Evolutionary conservation across 1,140 invertebrate genomes (phyloP).

Genomic region (Araneus ventricosus): DNA sequence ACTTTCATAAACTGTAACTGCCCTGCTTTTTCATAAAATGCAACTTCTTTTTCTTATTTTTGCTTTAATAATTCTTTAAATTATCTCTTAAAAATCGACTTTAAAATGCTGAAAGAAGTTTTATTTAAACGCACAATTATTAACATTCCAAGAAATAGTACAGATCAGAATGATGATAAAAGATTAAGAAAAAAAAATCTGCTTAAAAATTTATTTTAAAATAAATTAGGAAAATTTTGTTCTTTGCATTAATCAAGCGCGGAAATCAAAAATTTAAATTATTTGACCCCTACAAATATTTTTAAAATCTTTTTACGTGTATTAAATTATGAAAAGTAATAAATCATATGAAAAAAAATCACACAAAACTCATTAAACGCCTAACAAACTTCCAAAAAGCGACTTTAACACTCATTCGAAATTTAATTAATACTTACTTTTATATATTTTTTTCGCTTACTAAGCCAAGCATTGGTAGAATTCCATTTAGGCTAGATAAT

Average conservation of each 20-base stretch:
- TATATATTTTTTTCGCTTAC: conserved; percentile 23
- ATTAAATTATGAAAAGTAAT: background rate
- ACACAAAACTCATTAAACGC: conserved; percentile 23
- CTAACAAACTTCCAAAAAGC: conserved; percentile 44
- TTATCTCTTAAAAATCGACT: too few species aligned
- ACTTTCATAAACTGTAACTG: too few species aligned
- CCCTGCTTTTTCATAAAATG: too few species aligned
- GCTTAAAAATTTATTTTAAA: background rate
- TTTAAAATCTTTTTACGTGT: background rate
- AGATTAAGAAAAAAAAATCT: too few species aligned
- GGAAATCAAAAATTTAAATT: background rate
- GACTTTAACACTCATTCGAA: background rate
- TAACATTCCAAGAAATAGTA: too few species aligned
- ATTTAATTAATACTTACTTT: conserved; percentile 43
- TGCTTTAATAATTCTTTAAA: too few species aligned
- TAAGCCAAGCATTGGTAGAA: background rate
- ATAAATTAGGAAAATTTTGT: background rate
- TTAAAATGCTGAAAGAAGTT: too few species aligned
- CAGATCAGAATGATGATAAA: too few species aligned
- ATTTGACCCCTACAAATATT: background rate
- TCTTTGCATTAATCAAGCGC: background rate
- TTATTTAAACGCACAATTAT: too few species aligned
- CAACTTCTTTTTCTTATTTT: too few species aligned
- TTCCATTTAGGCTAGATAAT: conserved; percentile 38
- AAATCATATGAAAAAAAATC: background rate